Base-by-base conservation (phyloP, 2,113 vertebrate species). In the Esox niger region DNA sequence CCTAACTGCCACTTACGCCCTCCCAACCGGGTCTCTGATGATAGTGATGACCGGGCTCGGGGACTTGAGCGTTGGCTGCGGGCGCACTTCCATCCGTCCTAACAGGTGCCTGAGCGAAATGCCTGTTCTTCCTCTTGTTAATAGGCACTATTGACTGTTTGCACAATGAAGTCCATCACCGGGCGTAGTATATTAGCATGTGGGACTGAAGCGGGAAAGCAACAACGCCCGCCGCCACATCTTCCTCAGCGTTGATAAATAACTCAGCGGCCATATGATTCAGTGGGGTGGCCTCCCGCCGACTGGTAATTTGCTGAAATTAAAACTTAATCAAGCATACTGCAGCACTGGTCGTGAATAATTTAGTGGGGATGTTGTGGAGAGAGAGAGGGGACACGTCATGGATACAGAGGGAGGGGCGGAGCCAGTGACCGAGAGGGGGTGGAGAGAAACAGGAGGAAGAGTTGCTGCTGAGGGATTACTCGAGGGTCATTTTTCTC, bases 241-340 rank as follows among this genome's bases (percentile, higher is more conserved):
- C 54, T 43, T 77, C 33, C 57, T 31, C 61, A 47, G 30, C 67
- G 63, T 62, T 56, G 91, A 92, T 92, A 92, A 94, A 93, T 88
- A 91, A 86, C 88, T 85, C 31, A 69, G 89, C 82, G 87, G 85
- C 84, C 85, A 86, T 87, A 91, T 90, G 90, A 90, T 90, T 93
- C 71, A 58, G 86, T 88, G 78, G 86, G 86, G 84, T 73, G 76
- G 85, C 82, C 90, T 87, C 81, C 89, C 90, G 90, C 89, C 76
- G 84, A 87, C 87, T 90, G 89, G 81, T 91, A 92, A 93, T 94
- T 93, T 92, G 90, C 87, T 90, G 92, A 95, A 96, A 95, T 95
- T 92, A 94, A 96, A 95, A 91, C 90, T 92, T 95, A 94, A 95
- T 94, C 93, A 93, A 92, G 92, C 87, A 78, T 92, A 87, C 78